Base-by-base conservation (phyloP, 2,888 invertebrate genomes). In the Hanleya hanleyi region DNA sequence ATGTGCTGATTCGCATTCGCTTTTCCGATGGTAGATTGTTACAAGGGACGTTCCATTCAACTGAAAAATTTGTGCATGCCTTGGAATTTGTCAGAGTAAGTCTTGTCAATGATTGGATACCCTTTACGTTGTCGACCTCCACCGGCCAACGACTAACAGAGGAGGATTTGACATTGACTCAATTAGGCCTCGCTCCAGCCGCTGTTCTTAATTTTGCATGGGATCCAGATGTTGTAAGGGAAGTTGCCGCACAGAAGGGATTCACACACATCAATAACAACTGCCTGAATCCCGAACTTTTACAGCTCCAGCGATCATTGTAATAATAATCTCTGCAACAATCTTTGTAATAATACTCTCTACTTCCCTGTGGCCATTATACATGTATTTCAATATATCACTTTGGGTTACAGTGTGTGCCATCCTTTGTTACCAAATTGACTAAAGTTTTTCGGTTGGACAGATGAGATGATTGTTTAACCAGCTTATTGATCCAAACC, bases 31-130 rank as follows among this genome's bases (percentile, higher is more conserved):
- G 86, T 12, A 73, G 86, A 49, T 68, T 93, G 18, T 71, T 90
- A 15, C 92, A 97, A 94, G 97, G 97, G 9, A 97, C 97, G 2
- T 97, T 97, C 90, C 94, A 94, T 66, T 95, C 96, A 0, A 94
- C 94, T 87, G 97, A 97, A 88, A 95, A 94, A 78, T 93, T 95
- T 37, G 69, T 91, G 0, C 94, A 94, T 77, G 92, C 97, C n/a
- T 92, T 94, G 78, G 94, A 95, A 74, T 97, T 96, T 90, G 94
- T 97, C 0, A 92, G 93, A 86, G 96, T 96, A 77, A 94, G 95
- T 88, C 90, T 97, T 38, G 93, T 93, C 77, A 93, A 93, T 83
- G 93, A 93, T 18, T 91, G 94, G 70, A 83, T 89, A 68, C 94
- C 95, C 0, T 97, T 96, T 90, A 85, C 92, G 5, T 91, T 97